These are phyloP conservation scores for Sisyra terminalis DNA, from an alignment of 2,888 invertebrate genomes.

Conservation along the genomic window DNA sequence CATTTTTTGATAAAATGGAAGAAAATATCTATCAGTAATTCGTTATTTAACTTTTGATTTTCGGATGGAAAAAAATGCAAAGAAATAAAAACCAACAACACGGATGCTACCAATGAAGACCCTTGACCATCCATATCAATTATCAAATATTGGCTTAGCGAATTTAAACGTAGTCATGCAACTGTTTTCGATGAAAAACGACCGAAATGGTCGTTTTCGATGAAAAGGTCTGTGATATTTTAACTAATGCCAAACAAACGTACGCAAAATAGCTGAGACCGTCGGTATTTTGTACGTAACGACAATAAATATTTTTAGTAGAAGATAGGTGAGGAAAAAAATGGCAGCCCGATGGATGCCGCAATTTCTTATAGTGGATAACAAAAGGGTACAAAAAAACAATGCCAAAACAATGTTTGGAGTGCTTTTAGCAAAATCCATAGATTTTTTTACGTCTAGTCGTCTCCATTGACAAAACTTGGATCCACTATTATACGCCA, in stretches of 20 bases:
- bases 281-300: conserved; percentile 16
- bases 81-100: not conserved
- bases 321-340: conserved; percentile 18
- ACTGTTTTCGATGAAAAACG: not conserved
- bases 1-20: too few relatives aligned
- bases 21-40: too few relatives aligned
- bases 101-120: conserved; percentile 8
- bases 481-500: conserved; percentile 18
- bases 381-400: conserved; percentile 17
- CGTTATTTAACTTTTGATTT: not conserved
- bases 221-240: conserved; percentile 17
- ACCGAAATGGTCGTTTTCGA: conserved; percentile 6
- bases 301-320: conserved; percentile 15
- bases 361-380: conserved; percentile 18
- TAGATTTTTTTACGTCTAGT: conserved; percentile 18
- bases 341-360: conserved; percentile 20
- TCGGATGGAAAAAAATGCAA: not conserved
- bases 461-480: conserved; percentile 22
- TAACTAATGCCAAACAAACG: conserved; percentile 17
- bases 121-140: conserved; percentile 11
- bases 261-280: conserved; percentile 17
- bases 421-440: conserved; percentile 17
- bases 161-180: not conserved
- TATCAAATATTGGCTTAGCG: conserved; percentile 10
- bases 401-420: conserved; percentile 17